Base-by-base conservation (phyloP, 2,888 invertebrate genomes). In the Biston betularia region DNA sequence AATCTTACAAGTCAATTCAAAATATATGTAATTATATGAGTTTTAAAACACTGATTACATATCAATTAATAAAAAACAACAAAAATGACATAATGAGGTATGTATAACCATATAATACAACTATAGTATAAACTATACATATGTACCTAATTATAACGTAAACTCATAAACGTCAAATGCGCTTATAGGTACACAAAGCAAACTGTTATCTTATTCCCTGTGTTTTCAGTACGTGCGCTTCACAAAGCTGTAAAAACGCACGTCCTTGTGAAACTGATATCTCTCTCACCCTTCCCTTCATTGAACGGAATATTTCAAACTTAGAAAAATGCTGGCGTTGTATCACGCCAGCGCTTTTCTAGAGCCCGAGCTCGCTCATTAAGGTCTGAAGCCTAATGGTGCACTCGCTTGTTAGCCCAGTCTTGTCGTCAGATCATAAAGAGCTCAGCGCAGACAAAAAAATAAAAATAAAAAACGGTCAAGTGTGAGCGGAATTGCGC, bases 401-500 rank as follows among this genome's bases (percentile, higher is more conserved):
- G 86, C 84, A 81, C 80, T 73, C 74, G 85, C 87, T 88, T 87
- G 87, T 86, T 88, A 87, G 84, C 76, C 66, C 75, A 76, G 78
- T 79, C 84, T 83, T 82, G 82, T 80, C 82, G 83, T 80, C 81
- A 77, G 72, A 77, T 75, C 77, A 75, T 74, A 79, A 78, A 79
- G 77, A 78, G 69, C 73, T 76, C 71, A 77, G 73, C 78, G 77
- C 73, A 65, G 50, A 71, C 50, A 71, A 73, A 75, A 73, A 72
- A n/a, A n/a, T n/a, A n/a, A n/a, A n/a, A 68, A 75, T 76, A 75
- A 46, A 74, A 77, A 75, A 69, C 65, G 73, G 73, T 74, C 71
- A 77, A 78, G 79, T 73, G 75, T 65, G 70, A 74, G 69, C 70
- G 60, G 67, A 67, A 74, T 68, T 64, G 69, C 70, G 73, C 73